Conservation (phyloP, 2,113 vertebrate genomes). For the Plecturocebus donacophilus region DNA sequence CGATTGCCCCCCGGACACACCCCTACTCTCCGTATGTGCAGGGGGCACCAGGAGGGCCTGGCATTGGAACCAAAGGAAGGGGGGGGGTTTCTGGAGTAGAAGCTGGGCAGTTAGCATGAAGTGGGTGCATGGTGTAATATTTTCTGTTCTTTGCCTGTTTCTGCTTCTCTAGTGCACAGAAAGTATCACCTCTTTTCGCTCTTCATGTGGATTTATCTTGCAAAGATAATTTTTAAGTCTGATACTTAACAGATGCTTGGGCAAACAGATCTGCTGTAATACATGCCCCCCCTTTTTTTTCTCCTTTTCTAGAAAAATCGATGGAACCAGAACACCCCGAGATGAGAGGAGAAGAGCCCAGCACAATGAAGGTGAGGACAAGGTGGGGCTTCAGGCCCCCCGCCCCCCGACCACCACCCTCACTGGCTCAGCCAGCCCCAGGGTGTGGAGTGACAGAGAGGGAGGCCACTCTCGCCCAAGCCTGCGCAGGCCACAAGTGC, state of each 20-base stretch:
- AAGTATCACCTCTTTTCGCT: not conserved
- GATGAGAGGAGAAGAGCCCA: constrained; percentile 94
- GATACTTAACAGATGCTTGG: not conserved
- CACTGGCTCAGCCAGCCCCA: not conserved
- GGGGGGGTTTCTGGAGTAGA: not conserved
- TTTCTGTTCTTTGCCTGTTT: not conserved
- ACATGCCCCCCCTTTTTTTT: rapidly evolving
- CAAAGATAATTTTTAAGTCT: not conserved
- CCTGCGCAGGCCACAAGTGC: rapidly evolving
- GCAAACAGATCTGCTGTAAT: not conserved
- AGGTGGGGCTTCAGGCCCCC: no score
- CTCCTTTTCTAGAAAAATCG: constrained; percentile 87
- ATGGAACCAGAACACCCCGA: constrained; percentile 90
- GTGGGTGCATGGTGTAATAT: not conserved
- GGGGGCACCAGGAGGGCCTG: not conserved
- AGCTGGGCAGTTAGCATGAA: not conserved
- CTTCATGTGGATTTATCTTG: rapidly evolving
- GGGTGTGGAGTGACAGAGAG: not conserved
- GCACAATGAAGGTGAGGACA: constrained; percentile 92
- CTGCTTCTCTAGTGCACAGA: not conserved
- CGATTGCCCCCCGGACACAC: constrained; percentile 91
- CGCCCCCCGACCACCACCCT: not conserved
- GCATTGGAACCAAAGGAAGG: not conserved
- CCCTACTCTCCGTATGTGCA: constrained; percentile 89
- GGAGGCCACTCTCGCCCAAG: no score